Conservation (phyloP, 1,140 invertebrate species). For the Cotesia chilonis region DNA sequence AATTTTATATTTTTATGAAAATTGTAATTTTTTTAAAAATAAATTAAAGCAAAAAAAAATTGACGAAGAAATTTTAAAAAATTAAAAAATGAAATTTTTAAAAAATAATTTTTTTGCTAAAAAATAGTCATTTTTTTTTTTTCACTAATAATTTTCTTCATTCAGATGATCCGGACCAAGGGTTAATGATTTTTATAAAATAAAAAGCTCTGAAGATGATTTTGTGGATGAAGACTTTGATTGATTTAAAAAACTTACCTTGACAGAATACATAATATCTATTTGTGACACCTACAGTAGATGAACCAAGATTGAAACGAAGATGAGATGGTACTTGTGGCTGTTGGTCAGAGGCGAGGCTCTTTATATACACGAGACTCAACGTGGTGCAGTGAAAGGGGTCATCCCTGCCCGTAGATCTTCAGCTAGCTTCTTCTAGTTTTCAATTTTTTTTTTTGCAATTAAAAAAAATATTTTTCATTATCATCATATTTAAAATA, state of each 20-base stretch:
- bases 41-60: neutral
- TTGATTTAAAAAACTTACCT: conserved; percentile 39
- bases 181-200: neutral
- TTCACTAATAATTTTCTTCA: no score
- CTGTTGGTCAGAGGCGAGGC: conserved; percentile 46
- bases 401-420: conserved; percentile 50
- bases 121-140: no score
- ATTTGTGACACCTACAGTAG: conserved; percentile 27
- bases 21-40: no score
- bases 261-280: conserved; percentile 43
- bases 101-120: no score
- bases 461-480: no score
- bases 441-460: conserved; percentile 22
- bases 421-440: conserved; percentile 37
- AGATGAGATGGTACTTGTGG: conserved; percentile 47
- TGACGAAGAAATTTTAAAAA: neutral
- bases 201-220: neutral
- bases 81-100: no score
- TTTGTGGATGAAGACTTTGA: neutral
- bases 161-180: no score
- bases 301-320: conserved; percentile 41
- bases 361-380: conserved; percentile 48
- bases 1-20: no score
- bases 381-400: conserved; percentile 50
- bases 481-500: no score